A percentile compares a stretch with the other conserved stretches of the same genome.
These are phyloP conservation scores for Sebastes oblongus DNA, from an alignment of 2,797 vertebrate species.

Conservation along the genomic window DNA sequence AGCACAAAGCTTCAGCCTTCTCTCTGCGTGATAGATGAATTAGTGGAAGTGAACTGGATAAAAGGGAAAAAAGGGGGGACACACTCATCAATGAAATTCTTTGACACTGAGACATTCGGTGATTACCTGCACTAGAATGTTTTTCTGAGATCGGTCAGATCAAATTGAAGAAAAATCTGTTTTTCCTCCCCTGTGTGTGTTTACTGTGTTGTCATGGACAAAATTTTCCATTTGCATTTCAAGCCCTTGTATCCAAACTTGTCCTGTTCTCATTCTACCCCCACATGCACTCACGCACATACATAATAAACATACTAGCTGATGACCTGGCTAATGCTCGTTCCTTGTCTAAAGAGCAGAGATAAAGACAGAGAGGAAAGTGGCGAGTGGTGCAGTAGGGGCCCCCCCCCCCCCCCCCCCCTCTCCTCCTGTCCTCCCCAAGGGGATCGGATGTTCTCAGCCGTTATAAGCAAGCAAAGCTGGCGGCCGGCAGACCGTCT, in stretches of 20 bases:
- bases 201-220: conserved; percentile 21
- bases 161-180: conserved; percentile 28
- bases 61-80: conserved; percentile 53
- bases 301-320: conserved; percentile 73
- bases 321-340: conserved; percentile 77
- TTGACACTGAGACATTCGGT: conserved; percentile 41
- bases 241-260: conserved; percentile 33
- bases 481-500: conserved; percentile 88
- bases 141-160: conserved; percentile 30
- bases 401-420: conserved; percentile 44
- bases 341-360: conserved; percentile 79
- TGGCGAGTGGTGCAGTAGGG: conserved; percentile 68
- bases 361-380: conserved; percentile 80
- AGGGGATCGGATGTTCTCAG: conserved; percentile 90
- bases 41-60: conserved; percentile 66
- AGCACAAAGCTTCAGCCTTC: conserved; percentile 66
- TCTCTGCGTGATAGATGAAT: conserved; percentile 72
- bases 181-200: conserved; percentile 22
- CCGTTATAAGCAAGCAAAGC: conserved; percentile 87
- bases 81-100: conserved; percentile 70
- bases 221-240: conserved; percentile 46
- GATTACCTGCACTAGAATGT: conserved; percentile 62
- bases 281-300: conserved; percentile 28
- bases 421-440: conserved; percentile 83
- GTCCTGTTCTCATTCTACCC: not conserved